These are phyloP conservation scores for Formica exsecta DNA, from an alignment of 1,140 invertebrate species.

Conservation along the genomic window DNA sequence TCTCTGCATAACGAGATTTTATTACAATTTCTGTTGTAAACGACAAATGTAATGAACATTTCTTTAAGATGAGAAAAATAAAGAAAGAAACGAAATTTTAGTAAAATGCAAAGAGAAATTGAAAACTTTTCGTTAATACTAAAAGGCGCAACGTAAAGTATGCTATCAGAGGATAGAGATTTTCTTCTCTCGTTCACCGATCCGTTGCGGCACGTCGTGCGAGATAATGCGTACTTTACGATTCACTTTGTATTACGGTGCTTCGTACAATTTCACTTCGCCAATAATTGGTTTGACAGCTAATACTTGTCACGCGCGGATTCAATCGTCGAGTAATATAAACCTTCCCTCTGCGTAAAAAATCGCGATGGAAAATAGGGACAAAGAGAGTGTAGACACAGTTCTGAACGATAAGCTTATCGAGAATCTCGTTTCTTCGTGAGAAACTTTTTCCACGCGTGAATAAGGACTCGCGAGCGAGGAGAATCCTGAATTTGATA, in stretches of 20 bases:
- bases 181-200: background rate
- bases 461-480: conserved; percentile 59
- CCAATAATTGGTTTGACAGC: conserved; percentile 54
- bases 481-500: conserved; percentile 28
- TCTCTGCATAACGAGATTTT: background rate
- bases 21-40: background rate
- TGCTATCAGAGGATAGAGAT: background rate
- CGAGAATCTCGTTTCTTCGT: conserved; percentile 63
- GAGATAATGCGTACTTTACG: conserved; percentile 54
- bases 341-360: background rate
- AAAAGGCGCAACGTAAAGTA: background rate
- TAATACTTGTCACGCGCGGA: background rate
- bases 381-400: conserved; percentile 26
- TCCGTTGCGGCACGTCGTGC: background rate
- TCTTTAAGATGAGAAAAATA: too few relatives aligned
- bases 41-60: background rate
- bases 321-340: conserved; percentile 30
- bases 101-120: background rate
- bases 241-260: conserved; percentile 33
- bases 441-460: conserved; percentile 76
- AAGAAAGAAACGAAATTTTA: background rate
- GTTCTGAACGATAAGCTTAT: conserved; percentile 56
- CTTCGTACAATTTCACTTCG: conserved; percentile 47
- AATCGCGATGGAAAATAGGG: conserved; percentile 13
- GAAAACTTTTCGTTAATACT: background rate